A percentile compares a stretch with the other conserved stretches of the same genome.
Conservation (phyloP, 1,140 invertebrate genomes). For the Drosophila truncata region DNA sequence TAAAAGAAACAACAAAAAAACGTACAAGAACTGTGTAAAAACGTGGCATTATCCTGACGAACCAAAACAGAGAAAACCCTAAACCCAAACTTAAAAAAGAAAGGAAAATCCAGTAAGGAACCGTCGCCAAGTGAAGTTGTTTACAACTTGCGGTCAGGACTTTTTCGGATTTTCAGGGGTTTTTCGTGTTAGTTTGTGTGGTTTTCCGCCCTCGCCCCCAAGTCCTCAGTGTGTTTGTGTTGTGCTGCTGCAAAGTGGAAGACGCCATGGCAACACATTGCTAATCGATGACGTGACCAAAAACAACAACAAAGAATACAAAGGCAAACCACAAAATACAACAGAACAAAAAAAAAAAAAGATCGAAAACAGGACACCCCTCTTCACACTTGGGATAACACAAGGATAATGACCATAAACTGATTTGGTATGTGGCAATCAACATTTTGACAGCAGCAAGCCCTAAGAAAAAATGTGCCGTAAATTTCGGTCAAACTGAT, state of each 20-base stretch:
- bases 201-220: constrained; percentile 21
- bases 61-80: constrained; percentile 19
- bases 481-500: constrained; percentile 38
- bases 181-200: constrained; percentile 51
- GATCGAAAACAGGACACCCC: constrained; percentile 8
- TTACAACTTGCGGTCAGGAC: constrained; percentile 60
- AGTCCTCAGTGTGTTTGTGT: constrained; percentile 51
- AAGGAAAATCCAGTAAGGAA: constrained; percentile 26
- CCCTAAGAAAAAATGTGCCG: constrained; percentile 5
- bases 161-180: constrained; percentile 54
- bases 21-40: constrained; percentile 19
- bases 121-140: constrained; percentile 66
- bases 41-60: constrained; percentile 57
- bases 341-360: constrained; percentile 3
- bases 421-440: constrained; percentile 62
- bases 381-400: constrained; percentile 72
- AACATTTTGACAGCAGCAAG: constrained; percentile 39
- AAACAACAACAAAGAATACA: constrained; percentile 43
- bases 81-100: not conserved
- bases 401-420: constrained; percentile 83
- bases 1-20: not conserved
- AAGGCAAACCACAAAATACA: constrained; percentile 19
- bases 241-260: constrained; percentile 68
- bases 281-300: constrained; percentile 82
- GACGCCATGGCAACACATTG: constrained; percentile 78